Evolutionary conservation across 2,888 invertebrate species (phyloP), one percentile per base, ranked within the genome.

Genomic region (Euclidia mi): DNA sequence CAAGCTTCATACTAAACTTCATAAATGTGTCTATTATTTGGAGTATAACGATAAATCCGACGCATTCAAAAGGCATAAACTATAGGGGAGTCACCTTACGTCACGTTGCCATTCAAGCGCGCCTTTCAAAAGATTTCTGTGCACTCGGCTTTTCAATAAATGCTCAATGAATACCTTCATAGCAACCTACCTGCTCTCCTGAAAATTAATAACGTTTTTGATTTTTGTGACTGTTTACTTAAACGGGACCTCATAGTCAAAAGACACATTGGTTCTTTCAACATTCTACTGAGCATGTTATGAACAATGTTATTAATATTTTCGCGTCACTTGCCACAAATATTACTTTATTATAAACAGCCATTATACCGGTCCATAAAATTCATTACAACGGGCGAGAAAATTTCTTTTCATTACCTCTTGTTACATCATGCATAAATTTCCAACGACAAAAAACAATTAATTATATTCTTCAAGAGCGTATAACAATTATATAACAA

Each of bases 101-200:
- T 72, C 71, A 83, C 82, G 78, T 71, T 76, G 77, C 78, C 74
- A 82, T 84, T 81, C 77, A 79, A 67, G 73, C 78, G 65, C 76
- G 82, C 79, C 88, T 87, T 87, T 88, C 67, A 89, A 86, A 84
- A 79, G 81, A 83, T 83, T 80, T 83, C 81, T 81, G 58, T 67
- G 71, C 77, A 71, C 66, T 75, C 75, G 77, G 75, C 78, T 81
- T 89, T 87, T 89, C 87, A 90, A 91, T 91, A 89, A 88, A 87
- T 79, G 80, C 82, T 79, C 82, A 76, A 82, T 86, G 87, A 89
- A 89, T 89, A 65, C 62, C 72, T 58, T 15, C 42, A 51, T 49
- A 66, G 69, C 73, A 81, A 82, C 78, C 76, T 78, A 65, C 71
- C 74, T 80, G 72, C 79, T 50, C 74, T 65, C 71, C 69, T 76